Conservation (phyloP, 2,888 invertebrate genomes). For the Elysia crispata region DNA sequence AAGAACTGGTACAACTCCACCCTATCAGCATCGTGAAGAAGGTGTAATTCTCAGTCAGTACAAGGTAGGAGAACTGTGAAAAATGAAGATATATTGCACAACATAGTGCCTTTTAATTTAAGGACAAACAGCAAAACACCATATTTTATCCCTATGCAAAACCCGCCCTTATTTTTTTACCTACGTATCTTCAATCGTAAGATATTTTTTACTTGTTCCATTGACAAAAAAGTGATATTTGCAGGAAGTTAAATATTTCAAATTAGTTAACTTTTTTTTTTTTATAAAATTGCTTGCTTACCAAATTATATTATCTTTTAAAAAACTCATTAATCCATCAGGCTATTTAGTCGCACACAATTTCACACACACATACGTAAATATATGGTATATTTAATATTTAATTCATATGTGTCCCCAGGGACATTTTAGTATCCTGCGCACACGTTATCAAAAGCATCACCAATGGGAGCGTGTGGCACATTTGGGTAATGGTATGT, state of each 20-base stretch:
- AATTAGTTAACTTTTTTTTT: neutral
- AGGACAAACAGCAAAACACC: too few relatives aligned
- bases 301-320: too few relatives aligned
- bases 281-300: neutral
- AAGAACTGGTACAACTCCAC: slow-evolving; percentile 49
- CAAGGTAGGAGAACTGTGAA: slow-evolving; percentile 54
- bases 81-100: neutral
- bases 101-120: neutral
- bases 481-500: slow-evolving; percentile 70
- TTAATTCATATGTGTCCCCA: slow-evolving; percentile 38
- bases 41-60: slow-evolving; percentile 64
- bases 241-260: neutral
- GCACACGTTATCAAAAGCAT: slow-evolving; percentile 64
- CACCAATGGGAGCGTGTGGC: slow-evolving; percentile 66
- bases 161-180: too few relatives aligned
- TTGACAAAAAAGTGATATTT: slow-evolving; percentile 1
- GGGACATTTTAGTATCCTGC: slow-evolving; percentile 60
- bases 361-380: too few relatives aligned
- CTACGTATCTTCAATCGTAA: too few relatives aligned
- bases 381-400: too few relatives aligned
- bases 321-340: slow-evolving; percentile 20
- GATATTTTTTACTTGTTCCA: too few relatives aligned
- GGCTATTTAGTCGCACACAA: too few relatives aligned
- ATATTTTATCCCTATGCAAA: too few relatives aligned
- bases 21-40: slow-evolving; percentile 62